A percentile compares a stretch with the other conserved stretches of the same genome.
Conservation (phyloP, 1,140 invertebrate species). For the Ooceraea biroi region DNA sequence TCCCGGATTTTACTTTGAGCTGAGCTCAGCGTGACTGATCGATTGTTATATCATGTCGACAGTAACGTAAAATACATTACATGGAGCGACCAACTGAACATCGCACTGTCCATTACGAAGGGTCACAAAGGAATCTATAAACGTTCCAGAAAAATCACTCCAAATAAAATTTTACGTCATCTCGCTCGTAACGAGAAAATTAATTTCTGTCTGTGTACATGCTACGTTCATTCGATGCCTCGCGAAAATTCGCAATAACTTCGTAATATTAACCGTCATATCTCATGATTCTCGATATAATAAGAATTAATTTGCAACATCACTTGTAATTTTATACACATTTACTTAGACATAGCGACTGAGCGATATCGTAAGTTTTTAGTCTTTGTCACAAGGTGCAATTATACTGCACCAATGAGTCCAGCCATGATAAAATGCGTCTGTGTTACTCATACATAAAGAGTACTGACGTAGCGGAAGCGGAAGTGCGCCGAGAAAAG, state of each 20-base stretch:
- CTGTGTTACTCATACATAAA: constrained; percentile 54
- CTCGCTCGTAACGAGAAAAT: neutral
- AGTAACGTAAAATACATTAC: constrained; percentile 34
- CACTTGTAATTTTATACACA: constrained; percentile 32
- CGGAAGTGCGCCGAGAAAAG: constrained; percentile 43
- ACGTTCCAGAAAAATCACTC: neutral
- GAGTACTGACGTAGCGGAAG: constrained; percentile 22
- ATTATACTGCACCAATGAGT: constrained; percentile 47
- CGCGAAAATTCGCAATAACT: neutral
- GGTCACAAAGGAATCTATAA: constrained; percentile 5
- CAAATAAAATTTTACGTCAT: neutral
- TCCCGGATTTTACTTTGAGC: constrained; percentile 30
- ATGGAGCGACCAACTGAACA: neutral
- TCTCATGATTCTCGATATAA: neutral
- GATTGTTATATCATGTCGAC: constrained; percentile 33
- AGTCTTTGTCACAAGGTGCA: constrained; percentile 40
- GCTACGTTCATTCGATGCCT: neutral
- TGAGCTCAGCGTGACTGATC: constrained; percentile 35
- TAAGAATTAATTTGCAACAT: constrained; percentile 40
- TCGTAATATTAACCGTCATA: neutral
- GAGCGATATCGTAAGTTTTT: constrained; percentile 46
- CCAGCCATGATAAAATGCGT: constrained; percentile 40
- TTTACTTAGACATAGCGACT: neutral
- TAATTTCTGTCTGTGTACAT: constrained; percentile 13
- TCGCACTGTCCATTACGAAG: neutral